A percentile compares a stretch with the other conserved stretches of the same genome.
These are phyloP conservation scores for Camelus bactrianus DNA, from an alignment of 2,113 vertebrate genomes.

Conservation along the genomic window DNA sequence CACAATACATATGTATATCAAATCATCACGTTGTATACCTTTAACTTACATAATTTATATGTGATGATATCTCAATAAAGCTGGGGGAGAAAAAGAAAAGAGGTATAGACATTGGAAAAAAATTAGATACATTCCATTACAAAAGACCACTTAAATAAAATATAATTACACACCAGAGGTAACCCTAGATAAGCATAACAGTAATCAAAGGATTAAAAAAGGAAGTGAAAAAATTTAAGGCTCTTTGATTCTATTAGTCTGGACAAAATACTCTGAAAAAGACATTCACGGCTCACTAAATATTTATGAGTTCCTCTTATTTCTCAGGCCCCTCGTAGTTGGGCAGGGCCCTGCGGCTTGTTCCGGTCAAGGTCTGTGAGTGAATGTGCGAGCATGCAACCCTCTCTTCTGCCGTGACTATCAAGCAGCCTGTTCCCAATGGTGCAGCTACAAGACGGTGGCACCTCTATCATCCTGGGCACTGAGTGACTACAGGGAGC, in stretches of 20 bases:
- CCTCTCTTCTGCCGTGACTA: neutral
- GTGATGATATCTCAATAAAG: neutral
- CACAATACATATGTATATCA: neutral
- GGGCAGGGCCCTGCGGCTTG: neutral
- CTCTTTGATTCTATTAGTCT: neutral
- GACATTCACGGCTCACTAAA: neutral
- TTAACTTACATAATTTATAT: neutral
- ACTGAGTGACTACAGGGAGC: neutral
- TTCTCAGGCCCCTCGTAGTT: neutral
- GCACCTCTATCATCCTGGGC: neutral
- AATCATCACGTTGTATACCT: neutral
- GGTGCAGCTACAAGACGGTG: neutral
- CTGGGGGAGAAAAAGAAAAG: neutral
- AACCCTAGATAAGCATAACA: neutral
- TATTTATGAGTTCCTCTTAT: neutral
- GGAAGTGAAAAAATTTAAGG: neutral
- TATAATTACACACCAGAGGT: neutral
- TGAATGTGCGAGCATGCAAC: neutral
- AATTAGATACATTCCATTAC: neutral
- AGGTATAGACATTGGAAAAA: neutral
- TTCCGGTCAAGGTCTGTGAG: neutral
- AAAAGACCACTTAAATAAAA: neutral
- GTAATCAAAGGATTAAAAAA: conserved; percentile 29
- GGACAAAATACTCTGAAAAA: neutral
- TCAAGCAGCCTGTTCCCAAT: neutral